These are phyloP conservation scores for Emydoidea blandingii DNA, from an alignment of 2,797 vertebrate genomes.

Conservation along the genomic window DNA sequence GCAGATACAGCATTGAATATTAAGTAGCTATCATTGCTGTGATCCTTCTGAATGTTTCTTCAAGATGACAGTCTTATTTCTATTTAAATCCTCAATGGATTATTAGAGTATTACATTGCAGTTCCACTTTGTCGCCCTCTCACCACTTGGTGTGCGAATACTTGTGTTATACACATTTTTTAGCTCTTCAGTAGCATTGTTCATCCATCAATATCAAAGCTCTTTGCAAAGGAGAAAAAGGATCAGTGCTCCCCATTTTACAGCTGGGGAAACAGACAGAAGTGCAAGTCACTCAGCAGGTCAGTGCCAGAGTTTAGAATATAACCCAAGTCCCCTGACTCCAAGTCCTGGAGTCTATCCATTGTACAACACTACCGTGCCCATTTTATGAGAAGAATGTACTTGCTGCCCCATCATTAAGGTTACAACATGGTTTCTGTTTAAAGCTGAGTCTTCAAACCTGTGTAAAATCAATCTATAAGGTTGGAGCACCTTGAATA, in stretches of 20 bases:
- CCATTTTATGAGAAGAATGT: too few relatives aligned
- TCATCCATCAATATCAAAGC: not conserved
- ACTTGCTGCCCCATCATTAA: too few relatives aligned
- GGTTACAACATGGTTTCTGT: too few relatives aligned
- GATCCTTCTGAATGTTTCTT: not conserved
- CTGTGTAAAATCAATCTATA: too few relatives aligned
- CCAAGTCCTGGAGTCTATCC: too few relatives aligned
- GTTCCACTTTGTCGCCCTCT: not conserved
- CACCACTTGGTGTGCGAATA: not conserved
- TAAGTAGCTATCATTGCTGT: constrained; percentile 1
- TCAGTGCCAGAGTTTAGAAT: too few relatives aligned
- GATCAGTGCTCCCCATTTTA: not conserved
- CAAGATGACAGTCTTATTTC: not conserved
- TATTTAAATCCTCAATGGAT: not conserved
- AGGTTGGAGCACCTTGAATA: too few relatives aligned
- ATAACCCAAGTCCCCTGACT: too few relatives aligned
- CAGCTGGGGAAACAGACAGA: too few relatives aligned
- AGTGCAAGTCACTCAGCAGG: too few relatives aligned
- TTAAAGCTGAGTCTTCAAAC: too few relatives aligned
- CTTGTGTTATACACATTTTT: not conserved
- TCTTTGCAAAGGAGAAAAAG: not conserved
- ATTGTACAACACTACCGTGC: too few relatives aligned
- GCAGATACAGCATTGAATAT: not conserved
- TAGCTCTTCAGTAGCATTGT: accelerated
- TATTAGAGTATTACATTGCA: not conserved